Base-by-base conservation (phyloP, 2,888 invertebrate genomes). In the Halocaridina rubra region DNA sequence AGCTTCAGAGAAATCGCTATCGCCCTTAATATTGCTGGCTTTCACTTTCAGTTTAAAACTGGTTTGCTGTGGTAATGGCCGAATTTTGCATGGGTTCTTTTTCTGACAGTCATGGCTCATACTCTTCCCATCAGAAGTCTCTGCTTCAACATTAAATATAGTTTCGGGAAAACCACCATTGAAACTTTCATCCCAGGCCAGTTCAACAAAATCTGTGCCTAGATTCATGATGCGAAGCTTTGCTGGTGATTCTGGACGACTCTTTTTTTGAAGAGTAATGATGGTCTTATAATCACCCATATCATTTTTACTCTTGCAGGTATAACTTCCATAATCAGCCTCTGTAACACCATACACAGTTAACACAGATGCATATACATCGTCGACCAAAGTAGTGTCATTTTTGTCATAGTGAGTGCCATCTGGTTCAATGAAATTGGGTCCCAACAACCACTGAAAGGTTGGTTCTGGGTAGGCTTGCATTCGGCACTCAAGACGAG, bases 391-490 rank as follows among this genome's bases (percentile, higher is more conserved):
- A 71, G 53, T 39, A 7, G 81, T 88, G 39, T 85, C 39, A 39
- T 84, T 86, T 24, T 67, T 71, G 24, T 30, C 19, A 78, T 81
- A 86, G 76, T 96, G 92, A 1, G 95, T 96, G 0, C 94, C 94
- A 3, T 88, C 87, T 3, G 96, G 96, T 90, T 97, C 96, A 81
- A 95, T 95, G 3, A 96, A 96, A 67, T 96, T 94, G 0, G 96
- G 96, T 27, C 81, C 86, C 10, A 80, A 76, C 24, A 82, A 86
- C 97, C 97, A 98, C 90, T 97, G 96, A 91, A 97, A 97, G 90
- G 96, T 96, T 0, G 97, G 97, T 89, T 96, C 95, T 0, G 97
- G 97, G 91, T 96, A 97, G 0, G 97, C 96, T 90, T 96, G 96
- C 16, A 97, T 96, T 90, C 95, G 94, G 91, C 97, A 97, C 0